Evolutionary conservation across 2,113 vertebrate genomes (phyloP), one percentile per base, ranked within the genome.

Genomic region (Progne subis): DNA sequence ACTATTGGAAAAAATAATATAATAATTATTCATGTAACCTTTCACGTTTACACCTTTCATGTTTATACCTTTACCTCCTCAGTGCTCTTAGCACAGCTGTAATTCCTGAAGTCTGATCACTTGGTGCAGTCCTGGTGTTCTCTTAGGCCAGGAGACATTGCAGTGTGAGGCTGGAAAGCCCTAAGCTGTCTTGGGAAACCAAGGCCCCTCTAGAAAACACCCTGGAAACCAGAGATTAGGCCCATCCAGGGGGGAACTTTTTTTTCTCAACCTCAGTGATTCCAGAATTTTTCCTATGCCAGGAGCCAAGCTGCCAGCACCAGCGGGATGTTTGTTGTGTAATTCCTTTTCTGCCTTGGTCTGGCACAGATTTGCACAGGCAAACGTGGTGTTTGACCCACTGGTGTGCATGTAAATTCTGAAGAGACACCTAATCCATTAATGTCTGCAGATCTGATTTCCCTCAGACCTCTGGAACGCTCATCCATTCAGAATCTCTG

Each of bases 381-480:
- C 23, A 63, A 68, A 50, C 5, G 52, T 61, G 95, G 20, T 75
- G 56, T 83, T 49, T 81, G 80, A 44, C 56, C 65, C 59, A 13
- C 23, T 86, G 93, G 75, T 52, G 64, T 80, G 19, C 76, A 26
- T 72, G 67, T 46, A 82, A 76, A 92, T 90, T 53, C 39, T 50
- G 82, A 24, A 67, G 63, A 43, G 82, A 31, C 53, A 26, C 65
- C 70, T 64, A 84, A 92, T 91, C 76, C 70, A 44, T 84, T 90
- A 53, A 77, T 39, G 64, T 93, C 74, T 71, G 63, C 49, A 34
- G 49, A 74, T 94, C 81, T 82, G 90, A 95, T 94, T 95, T 81
- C 68, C 89, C 67, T 55, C 69, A 37, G 92, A 64, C 90, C 77
- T 74, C 63, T 60, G 28, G 82, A 78, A 75, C 61, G 20, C 67